These are phyloP conservation scores for Etheostoma cragini DNA, from an alignment of 2,113 vertebrate species.

Conservation along the genomic window DNA sequence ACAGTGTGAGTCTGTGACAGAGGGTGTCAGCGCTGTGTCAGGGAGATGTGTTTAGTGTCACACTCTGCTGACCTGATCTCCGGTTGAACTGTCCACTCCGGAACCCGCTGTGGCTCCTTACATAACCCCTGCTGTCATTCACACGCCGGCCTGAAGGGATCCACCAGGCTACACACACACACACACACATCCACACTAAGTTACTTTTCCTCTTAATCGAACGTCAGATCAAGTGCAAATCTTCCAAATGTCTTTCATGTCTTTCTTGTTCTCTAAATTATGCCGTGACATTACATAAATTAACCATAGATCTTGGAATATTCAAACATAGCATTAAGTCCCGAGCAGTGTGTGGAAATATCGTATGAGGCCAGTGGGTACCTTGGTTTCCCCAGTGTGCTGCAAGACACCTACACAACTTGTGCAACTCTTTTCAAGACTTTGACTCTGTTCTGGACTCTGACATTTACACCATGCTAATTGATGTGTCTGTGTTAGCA, in stretches of 20 bases:
- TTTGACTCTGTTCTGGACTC: conserved; percentile 63
- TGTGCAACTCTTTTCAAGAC: conserved; percentile 56
- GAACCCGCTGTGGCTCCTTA: conserved; percentile 85
- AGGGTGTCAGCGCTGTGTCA: conserved; percentile 86
- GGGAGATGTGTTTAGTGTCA: conserved; percentile 87
- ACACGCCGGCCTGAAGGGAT: conserved; percentile 80
- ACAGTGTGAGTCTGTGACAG: conserved; percentile 84
- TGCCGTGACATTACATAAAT: conserved; percentile 19
- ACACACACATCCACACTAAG: conserved; percentile 8
- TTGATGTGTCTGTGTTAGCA: conserved; percentile 69
- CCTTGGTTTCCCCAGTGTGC: conserved; percentile 29
- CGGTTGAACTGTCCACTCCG: conserved; percentile 85
- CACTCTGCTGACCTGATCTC: conserved; percentile 89
- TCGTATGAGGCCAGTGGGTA: conserved; percentile 15
- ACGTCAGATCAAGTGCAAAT: conserved; percentile 25
- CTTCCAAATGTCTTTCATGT: not conserved
- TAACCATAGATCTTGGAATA: conserved; percentile 29
- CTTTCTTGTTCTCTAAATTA: not conserved
- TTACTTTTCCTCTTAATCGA: conserved; percentile 8
- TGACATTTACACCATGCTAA: conserved; percentile 71
- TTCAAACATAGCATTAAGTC: conserved; percentile 14
- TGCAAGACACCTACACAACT: conserved; percentile 70
- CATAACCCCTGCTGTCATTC: conserved; percentile 87
- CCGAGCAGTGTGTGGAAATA: conserved; percentile 29
- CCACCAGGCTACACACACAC: conserved; percentile 27